Evolutionary conservation across 2,113 vertebrate genomes (phyloP), one percentile per base, ranked within the genome.

Genomic region (Argyrosomus japonicus): DNA sequence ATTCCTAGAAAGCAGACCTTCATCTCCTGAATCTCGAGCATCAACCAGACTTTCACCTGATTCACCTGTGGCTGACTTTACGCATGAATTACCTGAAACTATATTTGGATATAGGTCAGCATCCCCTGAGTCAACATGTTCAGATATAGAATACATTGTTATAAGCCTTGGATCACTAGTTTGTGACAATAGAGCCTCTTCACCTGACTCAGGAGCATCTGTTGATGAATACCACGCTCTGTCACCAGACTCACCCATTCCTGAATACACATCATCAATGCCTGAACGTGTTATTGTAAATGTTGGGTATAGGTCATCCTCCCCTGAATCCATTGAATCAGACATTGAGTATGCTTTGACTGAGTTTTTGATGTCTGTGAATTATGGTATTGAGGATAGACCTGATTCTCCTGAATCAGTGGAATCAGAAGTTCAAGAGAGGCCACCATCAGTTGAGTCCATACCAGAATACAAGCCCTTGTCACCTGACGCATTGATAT

Each of bases 231-330:
- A 70, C 40, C 82, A 61, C 12, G 32, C 4, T 40, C 29, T 91
- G 14, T 80, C 84, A 43, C 90, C 88, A 81, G 91, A 90, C 65
- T 95, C 90, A 18, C 91, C 88, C 9, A 63, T 93, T 69, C 81
- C 87, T 47, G 77, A 88, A 3, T 94, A 82, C 40, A 87, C 48
- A 63, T 27, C 40, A 43, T 15, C 9, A 57, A 17, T 58, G 5
- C 2, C 12, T 73, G 81, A 89, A 57, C 6, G 4, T 70, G 75
- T 88, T 13, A 72, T 87, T 56, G 7, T 88, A 60, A 88, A 85
- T 74, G 13, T 18, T 57, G 79, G 81, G 0, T 88, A 80, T 81
- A 77, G 87, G 76, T 92, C 94, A 67, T 2, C 75, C 1, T 94
- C 93, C 5, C 86, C 90, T 45, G 88, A 92, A 78, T 90, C 84